Percentiles rank a stretch among this genome's conserved stretches.
Conservation (phyloP, 1,140 invertebrate genomes). For the Drosophila dunni region DNA sequence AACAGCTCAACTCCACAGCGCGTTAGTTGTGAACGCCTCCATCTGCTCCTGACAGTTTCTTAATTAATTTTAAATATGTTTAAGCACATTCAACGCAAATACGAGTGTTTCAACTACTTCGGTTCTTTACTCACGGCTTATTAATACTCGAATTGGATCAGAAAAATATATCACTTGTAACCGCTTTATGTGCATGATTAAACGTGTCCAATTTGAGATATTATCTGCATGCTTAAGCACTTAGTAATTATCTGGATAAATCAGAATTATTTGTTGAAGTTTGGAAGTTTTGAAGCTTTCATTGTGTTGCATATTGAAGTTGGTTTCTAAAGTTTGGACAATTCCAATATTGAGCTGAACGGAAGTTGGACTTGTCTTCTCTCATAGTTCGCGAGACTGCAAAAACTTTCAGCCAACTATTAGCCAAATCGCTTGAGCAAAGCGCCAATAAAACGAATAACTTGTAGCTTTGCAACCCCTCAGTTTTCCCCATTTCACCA, state of each 20-base stretch:
- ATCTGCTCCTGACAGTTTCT: conserved; percentile 69
- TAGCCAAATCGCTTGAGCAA: conserved; percentile 68
- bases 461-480: conserved; percentile 52
- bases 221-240: neutral
- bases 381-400: neutral
- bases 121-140: conserved; percentile 8
- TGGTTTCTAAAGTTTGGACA: conserved; percentile 37
- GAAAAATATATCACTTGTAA: too few species aligned
- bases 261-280: conserved; percentile 20
- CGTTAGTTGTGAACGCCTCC: conserved; percentile 22
- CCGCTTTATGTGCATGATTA: too few species aligned
- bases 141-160: conserved; percentile 1
- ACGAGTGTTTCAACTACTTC: conserved; percentile 53
- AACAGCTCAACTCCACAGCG: conserved; percentile 4
- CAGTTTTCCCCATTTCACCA: neutral
- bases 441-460: conserved; percentile 59
- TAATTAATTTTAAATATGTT: conserved; percentile 71
- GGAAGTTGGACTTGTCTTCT: conserved; percentile 29
- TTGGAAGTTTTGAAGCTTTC: conserved; percentile 23
- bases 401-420: conserved; percentile 71
- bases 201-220: neutral
- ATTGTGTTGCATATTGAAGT: conserved; percentile 28
- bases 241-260: conserved; percentile 30
- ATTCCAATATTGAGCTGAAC: conserved; percentile 38
- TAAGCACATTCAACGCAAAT: conserved; percentile 35